Conservation (phyloP, 2,888 invertebrate species). For the Scotopteryx bipunctaria region DNA sequence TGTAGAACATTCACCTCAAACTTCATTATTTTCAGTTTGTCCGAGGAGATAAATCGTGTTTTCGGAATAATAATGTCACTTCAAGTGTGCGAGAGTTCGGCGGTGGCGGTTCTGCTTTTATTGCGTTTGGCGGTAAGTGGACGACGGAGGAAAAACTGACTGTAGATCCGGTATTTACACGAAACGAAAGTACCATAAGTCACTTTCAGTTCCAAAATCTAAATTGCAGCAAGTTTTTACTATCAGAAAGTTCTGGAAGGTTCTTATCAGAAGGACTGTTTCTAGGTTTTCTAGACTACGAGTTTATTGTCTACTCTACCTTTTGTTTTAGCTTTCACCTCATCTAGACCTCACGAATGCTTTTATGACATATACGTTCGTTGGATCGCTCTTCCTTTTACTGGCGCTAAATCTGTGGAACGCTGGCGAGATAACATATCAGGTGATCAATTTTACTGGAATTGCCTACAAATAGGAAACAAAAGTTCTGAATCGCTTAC, state of each 20-base stretch:
- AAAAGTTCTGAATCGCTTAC: too few species aligned
- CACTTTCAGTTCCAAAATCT: neutral
- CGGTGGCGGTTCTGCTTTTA: constrained; percentile 70
- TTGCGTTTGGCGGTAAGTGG: constrained; percentile 69
- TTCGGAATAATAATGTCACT: constrained; percentile 77
- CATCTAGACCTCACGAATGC: constrained; percentile 67
- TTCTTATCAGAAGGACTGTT: too few species aligned
- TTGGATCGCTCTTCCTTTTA: constrained; percentile 65
- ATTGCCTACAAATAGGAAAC: too few species aligned
- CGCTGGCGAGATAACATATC: constrained; percentile 71
- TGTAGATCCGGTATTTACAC: neutral
- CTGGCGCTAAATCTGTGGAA: constrained; percentile 73
- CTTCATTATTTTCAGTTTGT: constrained; percentile 55
- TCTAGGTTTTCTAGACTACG: neutral
- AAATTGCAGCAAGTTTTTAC: neutral
- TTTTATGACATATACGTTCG: constrained; percentile 74
- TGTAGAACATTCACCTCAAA: constrained; percentile 13
- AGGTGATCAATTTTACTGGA: constrained; percentile 47
- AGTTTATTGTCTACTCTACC: neutral
- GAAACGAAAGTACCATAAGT: neutral
- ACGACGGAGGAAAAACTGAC: constrained; percentile 3
- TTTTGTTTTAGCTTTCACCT: constrained; percentile 57
- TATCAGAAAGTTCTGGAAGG: too few species aligned
- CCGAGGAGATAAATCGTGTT: constrained; percentile 68
- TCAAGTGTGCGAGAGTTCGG: constrained; percentile 74